Conservation (phyloP, 2,113 vertebrate species). For the Lophius piscatorius region DNA sequence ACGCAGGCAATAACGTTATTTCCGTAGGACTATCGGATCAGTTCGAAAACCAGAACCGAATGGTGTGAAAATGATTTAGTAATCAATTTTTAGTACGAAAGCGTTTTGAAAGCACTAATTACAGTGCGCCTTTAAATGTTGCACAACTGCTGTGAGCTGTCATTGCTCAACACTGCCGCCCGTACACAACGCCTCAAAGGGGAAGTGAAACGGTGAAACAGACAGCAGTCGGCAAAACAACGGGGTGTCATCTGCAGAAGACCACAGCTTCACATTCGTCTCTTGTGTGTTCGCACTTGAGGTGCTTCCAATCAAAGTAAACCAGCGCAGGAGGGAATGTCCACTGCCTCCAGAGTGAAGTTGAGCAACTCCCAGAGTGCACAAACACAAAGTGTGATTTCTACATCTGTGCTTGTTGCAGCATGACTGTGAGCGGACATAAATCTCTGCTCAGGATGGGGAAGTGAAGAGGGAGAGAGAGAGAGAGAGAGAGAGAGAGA, state of each 20-base stretch:
- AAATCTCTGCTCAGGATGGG: conserved; percentile 36
- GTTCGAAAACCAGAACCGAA: too few relatives aligned
- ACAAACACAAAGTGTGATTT: conserved; percentile 46
- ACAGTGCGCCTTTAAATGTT: conserved; percentile 42
- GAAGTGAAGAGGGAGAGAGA: conserved; percentile 46
- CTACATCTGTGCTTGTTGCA: conserved; percentile 49
- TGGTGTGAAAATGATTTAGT: too few relatives aligned
- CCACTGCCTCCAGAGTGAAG: conserved; percentile 33
- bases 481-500: too few relatives aligned
- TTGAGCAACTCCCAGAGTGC: conserved; percentile 57
- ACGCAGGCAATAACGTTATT: too few relatives aligned
- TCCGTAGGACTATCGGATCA: too few relatives aligned
- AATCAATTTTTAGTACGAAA: too few relatives aligned
- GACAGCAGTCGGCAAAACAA: conserved; percentile 17
- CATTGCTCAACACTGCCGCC: conserved; percentile 48
- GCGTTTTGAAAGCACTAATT: conserved; percentile 5
- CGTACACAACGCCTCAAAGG: conserved; percentile 36
- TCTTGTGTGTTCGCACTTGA: background rate
- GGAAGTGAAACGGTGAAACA: conserved; percentile 82
- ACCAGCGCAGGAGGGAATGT: conserved; percentile 47
- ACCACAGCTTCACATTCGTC: background rate
- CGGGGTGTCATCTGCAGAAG: background rate
- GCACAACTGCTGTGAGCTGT: conserved; percentile 40
- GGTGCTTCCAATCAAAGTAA: conserved; percentile 36
- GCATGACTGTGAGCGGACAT: conserved; percentile 41